Percentiles rank a stretch among this genome's conserved stretches.
Evolutionary conservation across 2,888 invertebrate species (phyloP).

Genomic region (Cephonodes hylas): DNA sequence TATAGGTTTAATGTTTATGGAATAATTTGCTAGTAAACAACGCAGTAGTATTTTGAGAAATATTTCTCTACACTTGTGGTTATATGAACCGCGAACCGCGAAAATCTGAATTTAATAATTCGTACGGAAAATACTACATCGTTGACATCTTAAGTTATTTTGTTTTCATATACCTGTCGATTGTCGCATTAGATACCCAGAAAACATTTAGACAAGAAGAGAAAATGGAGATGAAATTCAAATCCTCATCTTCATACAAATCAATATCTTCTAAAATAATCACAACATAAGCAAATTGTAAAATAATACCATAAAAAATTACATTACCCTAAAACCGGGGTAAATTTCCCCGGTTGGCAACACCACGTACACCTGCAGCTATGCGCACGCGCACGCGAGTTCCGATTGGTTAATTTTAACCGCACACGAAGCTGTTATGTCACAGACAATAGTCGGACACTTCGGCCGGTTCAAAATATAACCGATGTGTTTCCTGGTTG

Average conservation of each 20-base stretch:
- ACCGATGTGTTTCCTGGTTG: slow-evolving; percentile 35
- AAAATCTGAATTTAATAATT: too few relatives aligned
- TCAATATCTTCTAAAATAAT: too few relatives aligned
- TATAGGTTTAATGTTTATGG: neutral
- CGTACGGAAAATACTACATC: too few relatives aligned
- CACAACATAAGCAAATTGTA: too few relatives aligned
- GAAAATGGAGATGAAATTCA: too few relatives aligned
- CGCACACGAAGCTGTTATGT: slow-evolving; percentile 60
- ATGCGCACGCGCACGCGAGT: slow-evolving; percentile 60
- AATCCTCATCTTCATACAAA: too few relatives aligned
- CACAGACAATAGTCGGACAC: slow-evolving; percentile 57
- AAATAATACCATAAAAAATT: neutral
- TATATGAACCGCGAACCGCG: too few relatives aligned
- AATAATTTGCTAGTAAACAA: neutral
- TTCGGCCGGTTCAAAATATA: slow-evolving; percentile 35
- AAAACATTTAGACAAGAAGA: too few relatives aligned
- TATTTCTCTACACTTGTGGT: too few relatives aligned
- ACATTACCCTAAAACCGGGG: slow-evolving; percentile 42
- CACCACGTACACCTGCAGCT: slow-evolving; percentile 66
- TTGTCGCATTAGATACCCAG: too few relatives aligned
- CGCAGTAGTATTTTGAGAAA: neutral
- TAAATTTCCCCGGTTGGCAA: slow-evolving; percentile 52
- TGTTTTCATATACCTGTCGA: too few relatives aligned
- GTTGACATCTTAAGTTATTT: too few relatives aligned
- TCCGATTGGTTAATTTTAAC: slow-evolving; percentile 69